phyloP scores from a whole-genome alignment of 2,888 invertebrate genomes.

The Stenodema calcarata region DNA sequence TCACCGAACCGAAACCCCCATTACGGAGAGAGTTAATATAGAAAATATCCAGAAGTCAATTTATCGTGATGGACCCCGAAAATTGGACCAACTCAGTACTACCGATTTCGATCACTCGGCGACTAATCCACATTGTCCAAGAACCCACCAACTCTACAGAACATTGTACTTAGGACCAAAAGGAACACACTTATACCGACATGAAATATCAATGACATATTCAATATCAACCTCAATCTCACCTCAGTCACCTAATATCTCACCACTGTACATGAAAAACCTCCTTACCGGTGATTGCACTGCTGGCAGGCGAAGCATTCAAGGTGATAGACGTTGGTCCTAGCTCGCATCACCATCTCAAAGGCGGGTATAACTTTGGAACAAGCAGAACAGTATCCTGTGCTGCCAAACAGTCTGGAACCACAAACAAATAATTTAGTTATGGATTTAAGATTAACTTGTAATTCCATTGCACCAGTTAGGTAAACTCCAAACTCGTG shows the following conservation, averaged over 20 bases:
- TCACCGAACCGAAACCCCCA: not conserved
- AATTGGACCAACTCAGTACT: not conserved
- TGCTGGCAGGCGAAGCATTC: constrained; percentile 98
- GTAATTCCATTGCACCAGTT: no score
- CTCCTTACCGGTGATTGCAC: constrained; percentile 92
- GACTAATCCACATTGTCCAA: no score
- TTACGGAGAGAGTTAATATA: not conserved
- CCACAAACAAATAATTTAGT: not conserved
- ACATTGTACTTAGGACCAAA: no score
- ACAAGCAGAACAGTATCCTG: constrained; percentile 95
- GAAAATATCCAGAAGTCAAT: not conserved
- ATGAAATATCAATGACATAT: no score
- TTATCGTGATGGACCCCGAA: not conserved
- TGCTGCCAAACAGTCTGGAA: constrained; percentile 90
- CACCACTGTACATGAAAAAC: no score
- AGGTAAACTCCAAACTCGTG: no score
- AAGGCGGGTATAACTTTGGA: constrained; percentile 97
- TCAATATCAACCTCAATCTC: no score
- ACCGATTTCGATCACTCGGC: not conserved
- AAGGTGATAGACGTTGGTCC: constrained; percentile 94
- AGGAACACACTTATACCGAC: no score
- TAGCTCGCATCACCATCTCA: constrained; percentile 98
- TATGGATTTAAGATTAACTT: no score
- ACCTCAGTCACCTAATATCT: no score
- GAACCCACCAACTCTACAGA: no score